Base-by-base conservation (phyloP, 2,797 vertebrate species). In the Fistularia tabacaria region DNA sequence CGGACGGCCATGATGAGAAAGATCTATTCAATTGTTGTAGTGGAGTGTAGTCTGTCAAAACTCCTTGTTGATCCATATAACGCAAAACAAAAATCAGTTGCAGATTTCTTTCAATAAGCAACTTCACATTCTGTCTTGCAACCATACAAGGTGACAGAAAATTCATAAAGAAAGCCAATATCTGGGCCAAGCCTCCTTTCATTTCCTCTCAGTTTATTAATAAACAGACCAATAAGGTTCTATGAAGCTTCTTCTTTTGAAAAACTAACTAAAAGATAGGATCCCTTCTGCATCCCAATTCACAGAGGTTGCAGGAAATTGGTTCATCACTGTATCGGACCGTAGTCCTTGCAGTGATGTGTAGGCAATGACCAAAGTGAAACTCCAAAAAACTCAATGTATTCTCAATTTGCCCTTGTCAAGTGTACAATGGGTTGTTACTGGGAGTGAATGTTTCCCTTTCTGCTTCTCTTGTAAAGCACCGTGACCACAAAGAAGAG, bases 331-430 rank as follows among this genome's bases (percentile, higher is more conserved):
- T 10, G 3, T 58, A 42, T 74, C 38, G 71, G 74, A 49, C 71
- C 48, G 54, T 62, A 64, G 64, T 64, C 60, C 59, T 66, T 3
- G 46, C 51, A 36, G 56, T 59, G 51, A 69, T 55, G 55, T 69
- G 46, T 14, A 59, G 47, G 36, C 25, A 66, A 72, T 8, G 36
- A 13, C 38, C 11, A 56, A 51, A 53, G 57, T 54, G 56, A 54
- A 55, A 57, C 64, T 71, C 68, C 12, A 6, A 47, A 42, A 62
- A 25, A 49, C 40, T 55, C 51, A 73, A 49, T 66, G 38, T 57
- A 55, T 76, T 71, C 63, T 77, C 70, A 61, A 39, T 78, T 74
- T 51, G 8, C 64, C 51, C 36, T 66, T 69, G 80, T 81, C 79
- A 65, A 76, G 65, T 73, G 62, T 74, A 67, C 68, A 54, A 66